Evolutionary conservation across 2,113 vertebrate genomes (phyloP).

Genomic region (Pogonocichla stellata): DNA sequence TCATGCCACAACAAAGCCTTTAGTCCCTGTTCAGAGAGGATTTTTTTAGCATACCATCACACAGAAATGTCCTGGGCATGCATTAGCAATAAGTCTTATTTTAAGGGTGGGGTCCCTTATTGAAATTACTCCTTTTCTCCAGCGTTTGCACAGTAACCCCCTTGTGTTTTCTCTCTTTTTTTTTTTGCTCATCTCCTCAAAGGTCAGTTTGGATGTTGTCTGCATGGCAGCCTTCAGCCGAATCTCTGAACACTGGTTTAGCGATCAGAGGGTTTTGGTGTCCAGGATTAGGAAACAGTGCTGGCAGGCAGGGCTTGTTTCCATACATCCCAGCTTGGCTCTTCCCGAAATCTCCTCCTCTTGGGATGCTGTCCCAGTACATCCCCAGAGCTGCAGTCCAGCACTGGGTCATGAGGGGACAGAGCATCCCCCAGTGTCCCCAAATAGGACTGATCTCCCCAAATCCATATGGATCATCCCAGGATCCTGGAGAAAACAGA

Average conservation of each 20-base stretch:
- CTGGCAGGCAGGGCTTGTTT: constrained; percentile 35
- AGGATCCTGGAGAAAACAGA: neutral
- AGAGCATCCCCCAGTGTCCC: neutral
- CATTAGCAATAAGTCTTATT: constrained; percentile 1
- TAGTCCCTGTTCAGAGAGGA: constrained; percentile 8
- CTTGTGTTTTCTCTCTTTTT: constrained; percentile 12
- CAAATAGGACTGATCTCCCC: neutral
- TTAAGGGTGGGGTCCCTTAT: constrained; percentile 40
- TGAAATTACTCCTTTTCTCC: constrained; percentile 33
- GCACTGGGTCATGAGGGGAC: neutral
- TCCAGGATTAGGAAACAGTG: constrained; percentile 18
- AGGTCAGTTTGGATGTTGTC: constrained; percentile 44
- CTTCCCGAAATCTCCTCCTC: neutral
- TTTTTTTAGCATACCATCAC: constrained; percentile 52
- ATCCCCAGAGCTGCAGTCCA: neutral
- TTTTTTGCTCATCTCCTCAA: neutral
- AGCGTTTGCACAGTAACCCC: neutral
- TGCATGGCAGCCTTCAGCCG: constrained; percentile 37
- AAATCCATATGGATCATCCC: neutral
- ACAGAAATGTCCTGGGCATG: constrained; percentile 27
- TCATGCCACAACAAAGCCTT: constrained; percentile 34
- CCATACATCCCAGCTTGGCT: neutral
- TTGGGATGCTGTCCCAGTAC: neutral
- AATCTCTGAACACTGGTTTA: constrained; percentile 8
- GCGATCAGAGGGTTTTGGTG: neutral